Percentiles rank a stretch among this genome's conserved stretches.
phyloP scores from a whole-genome alignment of 2,113 vertebrate species.

The Aptenodytes forsteri region DNA sequence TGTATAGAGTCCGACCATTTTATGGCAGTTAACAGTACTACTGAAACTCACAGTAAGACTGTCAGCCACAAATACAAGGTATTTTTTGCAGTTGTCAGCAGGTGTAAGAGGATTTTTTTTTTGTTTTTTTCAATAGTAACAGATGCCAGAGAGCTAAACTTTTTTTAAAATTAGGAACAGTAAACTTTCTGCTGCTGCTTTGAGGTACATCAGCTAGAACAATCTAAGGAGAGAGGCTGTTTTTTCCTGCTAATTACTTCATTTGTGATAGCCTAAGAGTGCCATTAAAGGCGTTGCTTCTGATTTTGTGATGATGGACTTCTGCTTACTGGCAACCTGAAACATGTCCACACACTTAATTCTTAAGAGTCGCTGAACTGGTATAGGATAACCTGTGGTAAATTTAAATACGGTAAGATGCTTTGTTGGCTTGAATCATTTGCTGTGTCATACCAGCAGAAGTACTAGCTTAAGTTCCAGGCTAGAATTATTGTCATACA shows the following conservation, averaged over 20 bases:
- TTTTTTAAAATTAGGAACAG: not conserved
- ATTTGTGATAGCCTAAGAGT: not conserved
- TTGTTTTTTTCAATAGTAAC: not conserved
- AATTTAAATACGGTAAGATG: not conserved
- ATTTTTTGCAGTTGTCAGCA: not conserved
- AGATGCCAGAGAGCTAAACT: not conserved
- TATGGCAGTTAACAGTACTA: not conserved
- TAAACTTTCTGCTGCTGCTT: not conserved
- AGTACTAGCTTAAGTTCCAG: not conserved
- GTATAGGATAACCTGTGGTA: not conserved
- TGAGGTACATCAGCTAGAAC: not conserved
- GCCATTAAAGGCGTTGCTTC: not conserved
- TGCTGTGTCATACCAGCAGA: not conserved
- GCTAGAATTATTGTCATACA: not conserved
- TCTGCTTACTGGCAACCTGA: not conserved
- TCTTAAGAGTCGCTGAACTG: not conserved
- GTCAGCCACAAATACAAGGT: not conserved
- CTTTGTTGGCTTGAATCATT: not conserved
- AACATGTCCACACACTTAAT: not conserved
- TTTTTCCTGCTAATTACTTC: not conserved
- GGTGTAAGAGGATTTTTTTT: constrained; percentile 34
- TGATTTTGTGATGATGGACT: not conserved
- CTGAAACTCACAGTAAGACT: not conserved
- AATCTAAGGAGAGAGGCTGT: not conserved
- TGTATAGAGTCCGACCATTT: not conserved